Base-by-base conservation (phyloP, 2,888 invertebrate species). In the Tillus elongatus region DNA sequence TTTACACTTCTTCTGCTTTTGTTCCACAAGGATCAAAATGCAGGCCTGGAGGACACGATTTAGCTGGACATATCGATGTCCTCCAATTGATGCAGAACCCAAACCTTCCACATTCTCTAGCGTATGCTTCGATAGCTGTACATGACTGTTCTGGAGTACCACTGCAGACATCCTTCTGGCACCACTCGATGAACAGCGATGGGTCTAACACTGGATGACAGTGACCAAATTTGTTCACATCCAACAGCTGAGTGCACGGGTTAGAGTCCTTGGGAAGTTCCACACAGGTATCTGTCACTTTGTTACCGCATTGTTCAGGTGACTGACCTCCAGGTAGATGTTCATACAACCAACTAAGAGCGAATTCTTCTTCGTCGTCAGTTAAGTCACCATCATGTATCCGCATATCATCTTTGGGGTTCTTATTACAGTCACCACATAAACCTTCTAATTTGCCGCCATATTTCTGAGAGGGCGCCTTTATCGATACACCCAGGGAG, bases 81-180 rank as follows among this genome's bases (percentile, higher is more conserved):
- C 83, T 70, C 86, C 89, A 88, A 49, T 77, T 67, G 1, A 82
- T 64, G 53, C 87, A 87, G n/a, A 88, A 70, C 6, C 80, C 84
- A 37, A 73, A 71, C 9, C 71, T 66, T 9, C 74, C 68, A 51
- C 89, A 89, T 46, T 79, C 80, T 39, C 75, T 70, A 0, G 82
- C 83, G 58, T 88, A 89, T 0, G 79, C 75, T 48, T 78, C 76
- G 10, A 88, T 63, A 0, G 75, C 68, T 11, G 68, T 67, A 54
- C 89, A 89, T 1, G 75, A 68, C 32, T 73, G 71, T 3, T 70
- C 70, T 2, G 68, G 68, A 45, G 73, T 69, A 10, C 68, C 3
- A 66, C 69, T 48, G 66, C 70, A 64, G 77, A 85, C 47, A 39
- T 81, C 82, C 45, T 77, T 73, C 41, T 77, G 75, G 51, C 89